Conservation (phyloP, 1,140 invertebrate genomes). For the Diploscapter pachys region DNA sequence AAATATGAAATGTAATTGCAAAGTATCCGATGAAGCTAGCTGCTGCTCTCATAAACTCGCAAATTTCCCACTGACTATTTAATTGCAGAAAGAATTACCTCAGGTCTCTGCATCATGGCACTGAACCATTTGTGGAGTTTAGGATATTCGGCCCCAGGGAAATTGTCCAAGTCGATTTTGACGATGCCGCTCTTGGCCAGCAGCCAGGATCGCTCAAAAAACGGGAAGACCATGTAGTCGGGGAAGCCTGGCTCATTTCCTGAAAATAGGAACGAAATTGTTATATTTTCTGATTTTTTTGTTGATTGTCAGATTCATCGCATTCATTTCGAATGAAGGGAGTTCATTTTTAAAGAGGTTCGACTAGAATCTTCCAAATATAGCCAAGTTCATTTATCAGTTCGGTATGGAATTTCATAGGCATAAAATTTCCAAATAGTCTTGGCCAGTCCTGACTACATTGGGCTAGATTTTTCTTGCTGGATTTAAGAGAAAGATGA, state of each 20-base stretch:
- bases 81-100: neutral
- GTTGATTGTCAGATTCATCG: neutral
- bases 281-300: neutral
- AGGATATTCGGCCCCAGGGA: slow-evolving; percentile 22
- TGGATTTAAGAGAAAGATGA: neutral
- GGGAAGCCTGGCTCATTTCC: neutral
- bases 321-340: too few relatives aligned
- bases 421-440: neutral
- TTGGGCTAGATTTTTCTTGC: neutral
- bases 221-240: neutral
- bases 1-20: too few relatives aligned
- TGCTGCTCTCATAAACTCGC: too few relatives aligned
- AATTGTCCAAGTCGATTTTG: neutral
- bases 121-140: slow-evolving; percentile 17
- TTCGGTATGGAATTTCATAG: neutral
- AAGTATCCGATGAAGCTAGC: too few relatives aligned
- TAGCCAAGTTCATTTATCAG: neutral
- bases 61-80: too few relatives aligned
- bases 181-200: neutral
- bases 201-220: slow-evolving; percentile 2
- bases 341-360: neutral
- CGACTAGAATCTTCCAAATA: neutral
- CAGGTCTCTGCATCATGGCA: slow-evolving; percentile 5
- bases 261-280: neutral
- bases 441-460: neutral